These are phyloP conservation scores for Tethea ocularis DNA, from an alignment of 2,888 invertebrate genomes.

Conservation along the genomic window DNA sequence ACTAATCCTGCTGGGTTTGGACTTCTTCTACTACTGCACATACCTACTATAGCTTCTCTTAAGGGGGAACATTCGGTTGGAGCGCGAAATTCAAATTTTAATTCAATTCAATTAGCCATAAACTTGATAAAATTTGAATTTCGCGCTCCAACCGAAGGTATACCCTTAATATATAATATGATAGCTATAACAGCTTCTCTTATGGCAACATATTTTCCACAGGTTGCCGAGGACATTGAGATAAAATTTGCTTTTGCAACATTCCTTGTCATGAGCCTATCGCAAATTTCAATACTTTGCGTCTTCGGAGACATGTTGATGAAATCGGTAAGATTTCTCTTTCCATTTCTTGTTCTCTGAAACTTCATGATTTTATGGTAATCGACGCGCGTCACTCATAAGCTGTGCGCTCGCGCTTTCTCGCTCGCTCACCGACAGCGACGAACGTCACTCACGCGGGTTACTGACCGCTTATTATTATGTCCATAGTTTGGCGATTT, in stretches of 20 bases:
- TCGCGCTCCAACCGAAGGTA: too few species aligned
- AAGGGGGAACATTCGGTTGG: background rate
- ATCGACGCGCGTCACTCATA: too few species aligned
- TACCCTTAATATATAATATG: constrained; percentile 10
- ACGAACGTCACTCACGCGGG: too few species aligned
- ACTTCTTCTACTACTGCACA: background rate
- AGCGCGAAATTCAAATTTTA: too few species aligned
- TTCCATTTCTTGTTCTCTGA: background rate
- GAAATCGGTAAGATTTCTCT: constrained; percentile 51
- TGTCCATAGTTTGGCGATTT: too few species aligned
- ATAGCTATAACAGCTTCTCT: background rate
- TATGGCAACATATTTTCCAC: constrained; percentile 13
- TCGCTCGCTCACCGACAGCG: too few species aligned
- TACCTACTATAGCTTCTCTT: background rate
- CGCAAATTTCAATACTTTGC: constrained; percentile 62
- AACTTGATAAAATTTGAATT: too few species aligned
- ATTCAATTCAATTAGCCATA: too few species aligned
- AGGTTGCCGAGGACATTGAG: constrained; percentile 50
- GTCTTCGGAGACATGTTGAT: constrained; percentile 65
- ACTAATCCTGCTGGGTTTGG: too few species aligned
- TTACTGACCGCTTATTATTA: too few species aligned
- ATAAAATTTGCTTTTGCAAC: constrained; percentile 47
- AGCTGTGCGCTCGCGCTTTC: too few species aligned
- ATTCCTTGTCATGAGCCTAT: constrained; percentile 56
- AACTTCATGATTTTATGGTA: too few species aligned